Evolutionary conservation across 2,797 vertebrate species (phyloP), one percentile per base, ranked within the genome.

Genomic region (Tamandua tetradactyla): DNA sequence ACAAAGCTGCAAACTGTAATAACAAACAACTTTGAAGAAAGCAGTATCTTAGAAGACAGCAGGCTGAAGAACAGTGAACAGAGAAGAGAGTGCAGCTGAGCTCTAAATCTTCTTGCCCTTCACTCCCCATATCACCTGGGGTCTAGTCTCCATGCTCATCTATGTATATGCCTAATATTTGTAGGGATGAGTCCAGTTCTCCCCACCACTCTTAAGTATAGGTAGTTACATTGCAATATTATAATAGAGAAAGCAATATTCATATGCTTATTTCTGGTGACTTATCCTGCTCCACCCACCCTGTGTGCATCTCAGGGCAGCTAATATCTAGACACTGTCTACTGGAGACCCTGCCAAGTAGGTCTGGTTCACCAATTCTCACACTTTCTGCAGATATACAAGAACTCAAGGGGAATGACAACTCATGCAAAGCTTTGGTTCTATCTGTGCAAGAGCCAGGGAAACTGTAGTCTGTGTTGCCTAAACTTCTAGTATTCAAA

Each of bases 381-480:
- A 52, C n/a, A 40, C 42, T 32, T 71, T 10, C n/a, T 76, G 75
- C 74, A 82, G 89, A 93, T 47, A 44, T 3, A 40, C 79, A 80
- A 52, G 91, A 84, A 80, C 87, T n/a, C 44, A 44, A 8, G 12
- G 52, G 90, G 92, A n/a, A 93, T 68, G 89, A 80, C 55, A 71
- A 71, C 83, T 89, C 66, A 79, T 35, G 84, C 92, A 96, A 82
- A 93, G 68, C 49, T 95, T 95, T 95, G 95, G 92, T 13, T 2
- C 83, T 81, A 72, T 95, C 94, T 76, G 52, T 84, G 92, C 82
- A 71, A 42, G 52, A 89, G 72, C 81, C 86, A 35, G 84, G 94
- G 40, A 94, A 96, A 96, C 35, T 76, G 79, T 59, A 96, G 92
- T 7, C 20, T 59, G 40, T 80, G 49, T 86, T 89, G 66, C 89